Conservation (phyloP, 2,113 vertebrate species). For the Piliocolobus tephrosceles region DNA sequence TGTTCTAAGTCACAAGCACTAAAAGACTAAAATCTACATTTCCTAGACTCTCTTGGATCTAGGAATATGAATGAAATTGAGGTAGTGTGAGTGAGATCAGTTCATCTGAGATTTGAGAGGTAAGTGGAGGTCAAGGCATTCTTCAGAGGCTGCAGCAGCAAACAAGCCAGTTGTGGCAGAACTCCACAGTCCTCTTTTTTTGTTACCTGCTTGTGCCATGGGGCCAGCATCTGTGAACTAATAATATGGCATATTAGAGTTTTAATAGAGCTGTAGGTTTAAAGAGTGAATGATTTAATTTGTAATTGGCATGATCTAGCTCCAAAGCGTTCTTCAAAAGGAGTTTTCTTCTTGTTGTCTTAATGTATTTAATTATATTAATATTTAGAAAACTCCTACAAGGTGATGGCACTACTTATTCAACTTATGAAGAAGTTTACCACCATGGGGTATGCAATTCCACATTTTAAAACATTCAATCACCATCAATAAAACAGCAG, state of each 20-base stretch:
- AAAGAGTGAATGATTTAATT: background rate
- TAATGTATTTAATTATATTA: slow-evolving; percentile 61
- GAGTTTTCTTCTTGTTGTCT: background rate
- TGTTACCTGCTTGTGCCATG: background rate
- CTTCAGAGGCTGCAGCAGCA: background rate
- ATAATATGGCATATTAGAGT: background rate
- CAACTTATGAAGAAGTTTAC: slow-evolving; percentile 53
- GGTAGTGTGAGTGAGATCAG: background rate
- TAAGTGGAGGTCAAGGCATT: background rate
- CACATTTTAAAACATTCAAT: slow-evolving; percentile 38
- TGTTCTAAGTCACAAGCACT: background rate
- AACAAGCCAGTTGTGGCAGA: background rate
- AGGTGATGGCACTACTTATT: slow-evolving; percentile 6
- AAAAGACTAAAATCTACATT: background rate
- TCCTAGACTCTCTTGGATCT: background rate
- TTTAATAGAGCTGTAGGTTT: background rate
- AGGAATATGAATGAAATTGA: background rate
- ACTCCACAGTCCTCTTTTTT: background rate
- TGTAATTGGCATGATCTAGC: background rate
- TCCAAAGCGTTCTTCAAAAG: background rate
- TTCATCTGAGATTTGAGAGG: background rate
- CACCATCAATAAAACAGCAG: slow-evolving; percentile 37
- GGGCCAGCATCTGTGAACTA: background rate
- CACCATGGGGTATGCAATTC: background rate
- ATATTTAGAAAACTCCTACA: slow-evolving; percentile 63